Conservation (phyloP, 64 coral and sea anemone species). For the Actinia equina region DNA sequence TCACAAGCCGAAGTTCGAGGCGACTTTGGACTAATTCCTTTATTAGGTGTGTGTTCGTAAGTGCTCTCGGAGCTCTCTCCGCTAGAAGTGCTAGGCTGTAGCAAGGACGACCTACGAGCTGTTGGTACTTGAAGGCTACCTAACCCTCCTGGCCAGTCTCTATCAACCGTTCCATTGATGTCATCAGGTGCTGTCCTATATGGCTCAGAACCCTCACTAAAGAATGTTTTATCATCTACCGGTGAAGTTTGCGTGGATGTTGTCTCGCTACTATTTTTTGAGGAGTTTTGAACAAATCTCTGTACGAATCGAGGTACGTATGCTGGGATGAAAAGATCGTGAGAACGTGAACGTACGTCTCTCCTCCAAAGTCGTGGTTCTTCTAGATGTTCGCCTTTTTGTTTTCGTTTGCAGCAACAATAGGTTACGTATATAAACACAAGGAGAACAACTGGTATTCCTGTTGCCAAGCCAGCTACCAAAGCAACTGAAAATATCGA, state of each 20-base stretch:
- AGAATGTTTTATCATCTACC: slow-evolving; percentile 88
- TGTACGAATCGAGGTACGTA: slow-evolving; percentile 89
- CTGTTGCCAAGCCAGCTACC: slow-evolving; percentile 90
- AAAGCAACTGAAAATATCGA: slow-evolving; percentile 48
- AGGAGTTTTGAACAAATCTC: slow-evolving; percentile 92
- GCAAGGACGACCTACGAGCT: slow-evolving; percentile 63
- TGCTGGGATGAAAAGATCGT: slow-evolving; percentile 86
- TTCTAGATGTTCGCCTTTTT: slow-evolving; percentile 53
- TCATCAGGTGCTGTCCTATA: slow-evolving; percentile 96
- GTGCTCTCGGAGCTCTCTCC: slow-evolving; percentile 93
- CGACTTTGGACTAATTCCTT: slow-evolving; percentile 59
- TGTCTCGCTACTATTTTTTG: slow-evolving; percentile 76
- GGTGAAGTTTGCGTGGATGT: slow-evolving; percentile 85
- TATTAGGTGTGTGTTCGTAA: slow-evolving; percentile 75
- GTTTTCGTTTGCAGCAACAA: slow-evolving; percentile 85
- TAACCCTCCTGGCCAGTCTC: slow-evolving; percentile 54
- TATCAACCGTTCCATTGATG: slow-evolving; percentile 46
- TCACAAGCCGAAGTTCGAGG: slow-evolving; percentile 62
- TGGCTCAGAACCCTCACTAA: slow-evolving; percentile 81
- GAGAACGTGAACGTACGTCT: slow-evolving; percentile 53
- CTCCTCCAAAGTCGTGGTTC: slow-evolving; percentile 89
- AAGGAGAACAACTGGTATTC: slow-evolving; percentile 86
- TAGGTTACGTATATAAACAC: slow-evolving; percentile 83
- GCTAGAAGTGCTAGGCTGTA: slow-evolving; percentile 85
- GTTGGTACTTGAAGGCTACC: slow-evolving; percentile 64